Base-by-base conservation (phyloP, 2,797 vertebrate species). In the Pseudomugil tenellus region DNA sequence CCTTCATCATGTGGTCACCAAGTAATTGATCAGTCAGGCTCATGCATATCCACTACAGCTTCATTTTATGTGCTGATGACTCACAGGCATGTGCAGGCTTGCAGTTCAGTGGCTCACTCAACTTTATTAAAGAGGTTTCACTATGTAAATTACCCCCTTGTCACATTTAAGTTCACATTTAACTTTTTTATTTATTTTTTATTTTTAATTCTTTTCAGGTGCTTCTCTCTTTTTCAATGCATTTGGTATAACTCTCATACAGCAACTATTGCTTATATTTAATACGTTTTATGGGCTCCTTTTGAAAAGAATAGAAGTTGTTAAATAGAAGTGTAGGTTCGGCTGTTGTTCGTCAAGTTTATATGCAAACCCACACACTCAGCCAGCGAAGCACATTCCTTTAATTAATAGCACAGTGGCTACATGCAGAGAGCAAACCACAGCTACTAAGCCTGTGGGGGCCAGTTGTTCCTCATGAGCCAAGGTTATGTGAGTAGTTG, bases 401-500 rank as follows among this genome's bases (percentile, higher is more conserved):
- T 83, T 87, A 92, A 93, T 93, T 93, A 93, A 92, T 84, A 86
- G 81, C 85, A 84, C 70, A 79, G 88, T 85, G 85, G 81, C 84
- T 85, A 79, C 84, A 86, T 77, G 84, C 74, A 86, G 87, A 75
- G 81, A 71, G 77, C 64, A 74, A 86, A 87, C 84, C 88, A 37
- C 81, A 86, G 72, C 51, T 62, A 57, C 67, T 66, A 73, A 69
- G 72, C 64, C 77, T 55, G 72, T 74, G 75, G 68, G 70, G 80
- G 68, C 70, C 67, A 72, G 67, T 82, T 80, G 76, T 67, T 79
- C 79, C 74, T 80, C 76, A 61, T 77, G 79, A 84, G 70, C 66
- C 70, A 58, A 75, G 48, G 29, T 85, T 80, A 79, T 28, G 61
- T 70, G 79, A 77, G 79, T 87, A 72, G 61, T 74, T 39, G 43